A percentile compares a stretch with the other conserved stretches of the same genome.
Conservation (phyloP, 2,888 invertebrate species). For the Anodontia alba region DNA sequence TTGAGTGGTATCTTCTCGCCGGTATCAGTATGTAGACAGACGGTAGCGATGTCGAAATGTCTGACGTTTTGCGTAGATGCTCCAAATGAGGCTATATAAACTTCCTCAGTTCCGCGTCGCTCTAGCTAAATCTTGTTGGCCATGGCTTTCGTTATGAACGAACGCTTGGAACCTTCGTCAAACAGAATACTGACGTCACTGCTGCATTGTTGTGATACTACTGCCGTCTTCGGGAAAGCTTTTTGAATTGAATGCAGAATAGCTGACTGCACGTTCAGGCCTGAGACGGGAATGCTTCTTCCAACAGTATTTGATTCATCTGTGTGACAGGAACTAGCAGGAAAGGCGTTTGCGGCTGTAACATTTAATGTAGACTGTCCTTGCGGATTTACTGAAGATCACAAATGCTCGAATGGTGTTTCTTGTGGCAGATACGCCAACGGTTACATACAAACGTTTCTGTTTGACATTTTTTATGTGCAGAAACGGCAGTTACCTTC, state of each 20-base stretch:
- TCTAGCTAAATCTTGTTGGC: constrained; percentile 37
- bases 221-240: constrained; percentile 22
- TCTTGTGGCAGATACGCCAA: not conserved
- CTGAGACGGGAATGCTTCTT: not conserved
- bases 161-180: constrained; percentile 37
- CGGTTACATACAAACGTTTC: constrained; percentile 4
- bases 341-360: not conserved
- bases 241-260: constrained; percentile 18
- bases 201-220: constrained; percentile 9
- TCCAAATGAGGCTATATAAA: constrained; percentile 42
- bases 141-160: constrained; percentile 40
- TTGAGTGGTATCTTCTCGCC: constrained; percentile 35
- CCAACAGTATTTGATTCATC: not conserved
- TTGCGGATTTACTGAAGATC: not conserved
- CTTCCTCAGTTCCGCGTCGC: constrained; percentile 23
- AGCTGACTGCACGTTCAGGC: not conserved
- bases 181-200: constrained; percentile 24
- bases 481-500: not conserved
- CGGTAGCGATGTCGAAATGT: constrained; percentile 20
- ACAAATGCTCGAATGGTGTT: constrained; percentile 22
- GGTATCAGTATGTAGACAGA: constrained; percentile 28
- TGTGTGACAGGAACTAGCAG: not conserved
- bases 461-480: not conserved
- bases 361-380: not conserved
- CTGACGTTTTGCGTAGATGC: not conserved